Conservation (phyloP, 2,888 invertebrate genomes). For the Phytoseiulus persimilis region DNA sequence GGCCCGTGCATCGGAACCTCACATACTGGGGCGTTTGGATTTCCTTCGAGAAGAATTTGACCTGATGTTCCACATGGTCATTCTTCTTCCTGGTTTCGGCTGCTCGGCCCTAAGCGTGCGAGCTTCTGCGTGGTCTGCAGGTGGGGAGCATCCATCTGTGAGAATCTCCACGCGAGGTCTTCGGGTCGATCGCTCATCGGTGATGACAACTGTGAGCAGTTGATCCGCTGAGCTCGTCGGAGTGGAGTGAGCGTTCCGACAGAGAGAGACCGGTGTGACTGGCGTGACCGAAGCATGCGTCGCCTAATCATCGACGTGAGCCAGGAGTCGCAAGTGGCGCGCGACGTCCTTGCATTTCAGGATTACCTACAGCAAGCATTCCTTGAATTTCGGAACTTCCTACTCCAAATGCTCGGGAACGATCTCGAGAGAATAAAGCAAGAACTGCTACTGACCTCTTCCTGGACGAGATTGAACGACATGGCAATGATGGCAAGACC, state of each 20-base stretch:
- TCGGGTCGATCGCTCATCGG: slow-evolving; percentile 9
- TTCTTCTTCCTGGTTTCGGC: neutral
- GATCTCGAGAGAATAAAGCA: too few species aligned
- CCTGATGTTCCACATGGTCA: neutral
- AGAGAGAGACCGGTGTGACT: neutral
- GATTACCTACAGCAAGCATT: neutral
- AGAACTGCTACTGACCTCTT: slow-evolving; percentile 62
- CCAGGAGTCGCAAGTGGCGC: slow-evolving; percentile 34
- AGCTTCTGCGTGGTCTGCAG: neutral
- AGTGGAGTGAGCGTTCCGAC: slow-evolving; percentile 10
- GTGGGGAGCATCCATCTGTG: neutral
- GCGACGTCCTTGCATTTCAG: slow-evolving; percentile 38
- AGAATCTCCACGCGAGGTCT: slow-evolving; percentile 19
- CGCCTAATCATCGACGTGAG: slow-evolving; percentile 37
- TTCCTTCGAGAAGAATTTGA: neutral
- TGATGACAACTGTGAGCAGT: slow-evolving; percentile 16
- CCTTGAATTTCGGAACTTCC: neutral
- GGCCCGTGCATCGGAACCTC: neutral
- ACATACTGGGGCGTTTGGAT: neutral
- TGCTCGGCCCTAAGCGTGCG: neutral
- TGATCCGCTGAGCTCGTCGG: slow-evolving; percentile 11
- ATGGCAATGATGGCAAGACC: slow-evolving; percentile 72
- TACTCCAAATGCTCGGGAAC: too few species aligned
- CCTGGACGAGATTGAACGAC: slow-evolving; percentile 74
- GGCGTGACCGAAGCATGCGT: slow-evolving; percentile 34